These are phyloP conservation scores for Lycaena phlaeas DNA, from an alignment of 2,888 invertebrate species.

Conservation along the genomic window DNA sequence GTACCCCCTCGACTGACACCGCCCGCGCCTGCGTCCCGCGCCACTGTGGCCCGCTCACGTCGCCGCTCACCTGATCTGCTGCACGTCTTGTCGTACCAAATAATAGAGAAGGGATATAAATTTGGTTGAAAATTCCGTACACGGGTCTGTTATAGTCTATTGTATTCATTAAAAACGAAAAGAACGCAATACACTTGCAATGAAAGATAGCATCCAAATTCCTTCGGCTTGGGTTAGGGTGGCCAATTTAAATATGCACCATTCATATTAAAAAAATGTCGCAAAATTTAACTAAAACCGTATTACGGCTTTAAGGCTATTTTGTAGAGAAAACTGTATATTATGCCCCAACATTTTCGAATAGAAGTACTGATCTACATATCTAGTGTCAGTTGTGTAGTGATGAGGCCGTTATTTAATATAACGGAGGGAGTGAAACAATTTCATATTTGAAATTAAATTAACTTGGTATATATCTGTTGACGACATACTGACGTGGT, in stretches of 20 bases:
- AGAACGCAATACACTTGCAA: not conserved
- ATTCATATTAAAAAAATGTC: not conserved
- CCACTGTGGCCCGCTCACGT: not conserved
- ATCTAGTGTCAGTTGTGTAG: not conserved
- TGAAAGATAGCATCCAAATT: no score
- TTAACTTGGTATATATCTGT: no score
- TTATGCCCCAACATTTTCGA: not conserved
- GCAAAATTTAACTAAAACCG: not conserved
- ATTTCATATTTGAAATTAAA: no score
- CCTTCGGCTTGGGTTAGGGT: no score
- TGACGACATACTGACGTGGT: not conserved
- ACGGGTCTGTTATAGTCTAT: no score
- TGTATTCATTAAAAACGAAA: not conserved
- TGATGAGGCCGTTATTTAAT: no score
- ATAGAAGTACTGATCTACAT: not conserved
- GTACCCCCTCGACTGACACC: conserved; percentile 25
- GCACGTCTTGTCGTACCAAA: no score
- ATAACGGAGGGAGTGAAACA: no score
- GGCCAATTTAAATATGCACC: no score
- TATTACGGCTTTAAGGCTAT: not conserved
- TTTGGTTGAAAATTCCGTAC: no score
- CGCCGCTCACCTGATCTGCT: no score
- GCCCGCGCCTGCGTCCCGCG: conserved; percentile 7
- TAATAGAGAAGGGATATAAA: no score
- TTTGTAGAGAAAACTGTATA: not conserved